Percentiles rank a stretch among this genome's conserved stretches.
Evolutionary conservation across 2,113 vertebrate genomes (phyloP).

Genomic region (Bubo blakistoni): DNA sequence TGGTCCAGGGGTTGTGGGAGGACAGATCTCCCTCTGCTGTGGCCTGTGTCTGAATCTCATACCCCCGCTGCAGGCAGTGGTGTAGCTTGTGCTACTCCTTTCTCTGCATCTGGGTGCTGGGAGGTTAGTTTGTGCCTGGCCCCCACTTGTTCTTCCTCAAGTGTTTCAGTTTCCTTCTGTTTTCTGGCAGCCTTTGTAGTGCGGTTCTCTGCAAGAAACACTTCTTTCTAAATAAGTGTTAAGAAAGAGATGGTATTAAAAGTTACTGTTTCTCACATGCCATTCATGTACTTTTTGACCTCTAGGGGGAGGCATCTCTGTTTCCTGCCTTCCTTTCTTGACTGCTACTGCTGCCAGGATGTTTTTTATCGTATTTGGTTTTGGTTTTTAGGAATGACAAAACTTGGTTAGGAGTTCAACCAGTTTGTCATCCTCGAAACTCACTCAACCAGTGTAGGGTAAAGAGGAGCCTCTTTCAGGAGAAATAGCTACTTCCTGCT

Average conservation of each 20-base stretch:
- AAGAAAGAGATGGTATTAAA: neutral
- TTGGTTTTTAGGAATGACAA: neutral
- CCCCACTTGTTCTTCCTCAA: neutral
- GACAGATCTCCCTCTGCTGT: accelerated
- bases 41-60: accelerated
- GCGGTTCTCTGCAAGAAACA: neutral
- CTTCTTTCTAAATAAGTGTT: neutral
- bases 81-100: neutral
- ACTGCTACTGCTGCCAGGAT: neutral
- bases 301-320: accelerated
- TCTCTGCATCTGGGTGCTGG: neutral
- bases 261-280: neutral
- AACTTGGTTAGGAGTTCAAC: neutral
- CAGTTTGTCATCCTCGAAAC: neutral
- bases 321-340: accelerated
- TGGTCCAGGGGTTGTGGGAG: accelerated
- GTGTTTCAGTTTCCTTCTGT: neutral
- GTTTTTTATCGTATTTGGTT: neutral
- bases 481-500: neutral
- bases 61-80: too few relatives aligned
- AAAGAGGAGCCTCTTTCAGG: neutral
- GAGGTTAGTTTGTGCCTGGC: neutral
- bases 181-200: neutral
- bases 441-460: neutral
- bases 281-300: neutral